phyloP scores from a whole-genome alignment of 2,113 vertebrate genomes.

The Beaufortia kweichowensis region DNA sequence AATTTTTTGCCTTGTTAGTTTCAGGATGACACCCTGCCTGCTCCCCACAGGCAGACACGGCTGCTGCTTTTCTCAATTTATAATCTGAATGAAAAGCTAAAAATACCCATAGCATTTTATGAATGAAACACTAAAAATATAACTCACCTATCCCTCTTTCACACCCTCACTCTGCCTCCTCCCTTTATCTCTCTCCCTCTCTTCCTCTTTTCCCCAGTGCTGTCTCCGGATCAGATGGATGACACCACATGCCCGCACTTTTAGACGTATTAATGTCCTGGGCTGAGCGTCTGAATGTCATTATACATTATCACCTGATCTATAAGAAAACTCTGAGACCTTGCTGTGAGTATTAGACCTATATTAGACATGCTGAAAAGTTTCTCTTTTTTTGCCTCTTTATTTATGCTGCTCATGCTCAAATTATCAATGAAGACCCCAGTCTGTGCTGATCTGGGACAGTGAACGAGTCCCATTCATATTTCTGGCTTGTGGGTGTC shows the following conservation, averaged over 20 bases:
- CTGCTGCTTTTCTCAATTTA: constrained; percentile 61
- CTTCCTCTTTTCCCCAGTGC: constrained; percentile 53
- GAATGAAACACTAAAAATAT: constrained; percentile 72
- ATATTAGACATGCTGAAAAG: constrained; percentile 58
- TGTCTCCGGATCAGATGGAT: constrained; percentile 61
- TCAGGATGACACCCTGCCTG: constrained; percentile 56
- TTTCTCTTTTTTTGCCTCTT: constrained; percentile 62
- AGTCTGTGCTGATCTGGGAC: background rate
- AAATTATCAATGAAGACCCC: constrained; percentile 66
- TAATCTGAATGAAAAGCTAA: constrained; percentile 72
- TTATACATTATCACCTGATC: constrained; percentile 79
- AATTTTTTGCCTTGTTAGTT: constrained; percentile 58
- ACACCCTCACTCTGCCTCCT: background rate
- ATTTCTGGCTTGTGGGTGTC: background rate
- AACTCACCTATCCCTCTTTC: constrained; percentile 56
- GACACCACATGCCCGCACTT: constrained; percentile 66
- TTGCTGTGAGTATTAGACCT: constrained; percentile 73
- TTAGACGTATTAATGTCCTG: constrained; percentile 73
- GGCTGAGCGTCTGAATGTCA: constrained; percentile 70
- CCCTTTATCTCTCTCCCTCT: constrained; percentile 26
- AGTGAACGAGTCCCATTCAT: constrained; percentile 24
- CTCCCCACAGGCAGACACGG: constrained; percentile 60
- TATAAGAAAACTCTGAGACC: constrained; percentile 74
- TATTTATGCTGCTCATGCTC: constrained; percentile 59
- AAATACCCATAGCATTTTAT: constrained; percentile 65